Percentiles rank a stretch among this genome's conserved stretches.
Evolutionary conservation across 1,140 invertebrate species (phyloP).

Genomic region (Nixonia krombeini): DNA sequence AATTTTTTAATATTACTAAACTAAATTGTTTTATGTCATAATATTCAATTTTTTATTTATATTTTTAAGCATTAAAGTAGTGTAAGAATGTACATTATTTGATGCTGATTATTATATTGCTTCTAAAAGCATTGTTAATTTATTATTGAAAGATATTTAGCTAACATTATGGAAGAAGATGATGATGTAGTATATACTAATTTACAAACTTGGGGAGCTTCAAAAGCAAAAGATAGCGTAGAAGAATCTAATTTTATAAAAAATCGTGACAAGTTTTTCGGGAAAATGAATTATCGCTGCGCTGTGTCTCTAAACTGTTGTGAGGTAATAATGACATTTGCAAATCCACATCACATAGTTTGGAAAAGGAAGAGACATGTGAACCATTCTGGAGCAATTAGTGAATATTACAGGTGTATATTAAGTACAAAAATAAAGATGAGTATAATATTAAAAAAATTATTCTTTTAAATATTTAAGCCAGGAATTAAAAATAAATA

Average conservation of each 20-base stretch:
- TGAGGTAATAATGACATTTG: conserved; percentile 68
- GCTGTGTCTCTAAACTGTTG: conserved; percentile 73
- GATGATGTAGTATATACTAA: conserved; percentile 69
- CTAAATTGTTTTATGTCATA: not conserved
- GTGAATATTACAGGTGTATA: conserved; percentile 36
- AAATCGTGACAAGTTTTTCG: conserved; percentile 69
- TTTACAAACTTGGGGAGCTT: conserved; percentile 71
- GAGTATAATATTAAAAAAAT: not conserved
- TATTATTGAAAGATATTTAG: conserved; percentile 75
- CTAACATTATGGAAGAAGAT: conserved; percentile 77
- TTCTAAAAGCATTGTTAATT: too few species aligned
- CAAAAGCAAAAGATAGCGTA: conserved; percentile 17
- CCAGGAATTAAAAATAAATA: not conserved
- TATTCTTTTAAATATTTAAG: conserved; percentile 1
- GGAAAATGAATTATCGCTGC: conserved; percentile 70
- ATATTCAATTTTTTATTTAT: conserved; percentile 6
- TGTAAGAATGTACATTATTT: too few species aligned
- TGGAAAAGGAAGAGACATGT: conserved; percentile 50
- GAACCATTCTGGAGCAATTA: conserved; percentile 52
- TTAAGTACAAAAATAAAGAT: not conserved
- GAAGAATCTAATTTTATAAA: conserved; percentile 53
- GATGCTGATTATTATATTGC: too few species aligned
- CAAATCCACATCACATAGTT: conserved; percentile 48
- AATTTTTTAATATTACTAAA: conserved; percentile 4
- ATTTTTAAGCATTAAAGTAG: too few species aligned